phyloP scores from a whole-genome alignment of 2,797 vertebrate species.

The Sparidentex hasta region DNA sequence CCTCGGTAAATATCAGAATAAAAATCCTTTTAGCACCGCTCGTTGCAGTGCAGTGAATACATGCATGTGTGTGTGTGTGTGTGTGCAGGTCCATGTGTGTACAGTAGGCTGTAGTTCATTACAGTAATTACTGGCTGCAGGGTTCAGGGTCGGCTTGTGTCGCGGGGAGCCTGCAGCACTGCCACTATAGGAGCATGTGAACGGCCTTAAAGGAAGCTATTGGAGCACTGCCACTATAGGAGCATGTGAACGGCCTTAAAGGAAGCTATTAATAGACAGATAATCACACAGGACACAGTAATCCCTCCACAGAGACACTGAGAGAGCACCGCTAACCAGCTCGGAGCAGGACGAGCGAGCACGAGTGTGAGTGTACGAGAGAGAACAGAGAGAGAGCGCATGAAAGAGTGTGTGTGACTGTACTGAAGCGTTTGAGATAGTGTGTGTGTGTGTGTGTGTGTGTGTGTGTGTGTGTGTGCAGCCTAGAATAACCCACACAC shows the following conservation, averaged over 20 bases:
- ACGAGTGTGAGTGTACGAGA: slow-evolving; percentile 14
- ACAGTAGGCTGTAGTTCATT: slow-evolving; percentile 32
- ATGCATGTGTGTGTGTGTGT: background rate
- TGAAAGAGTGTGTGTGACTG: slow-evolving; percentile 21
- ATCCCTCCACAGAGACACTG: slow-evolving; percentile 60
- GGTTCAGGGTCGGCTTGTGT: slow-evolving; percentile 21
- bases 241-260: slow-evolving; percentile 72
- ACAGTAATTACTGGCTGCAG: slow-evolving; percentile 53
- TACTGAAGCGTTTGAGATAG: slow-evolving; percentile 8
- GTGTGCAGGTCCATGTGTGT: background rate
- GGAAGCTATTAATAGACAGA: slow-evolving; percentile 78
- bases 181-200: slow-evolving; percentile 58
- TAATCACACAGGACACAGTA: slow-evolving; percentile 76
- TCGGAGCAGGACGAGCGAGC: slow-evolving; percentile 30
- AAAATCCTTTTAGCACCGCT: background rate
- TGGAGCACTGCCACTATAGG: slow-evolving; percentile 47
- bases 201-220: slow-evolving; percentile 76
- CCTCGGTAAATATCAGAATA: background rate
- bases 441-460: background rate
- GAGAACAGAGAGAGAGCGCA: background rate
- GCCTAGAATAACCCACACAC: slow-evolving; percentile 47
- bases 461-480: background rate
- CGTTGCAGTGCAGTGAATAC: background rate
- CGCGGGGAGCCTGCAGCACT: slow-evolving; percentile 29
- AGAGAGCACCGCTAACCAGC: slow-evolving; percentile 38